Evolutionary conservation across 2,113 vertebrate genomes (phyloP).

Genomic region (Daboia siamensis): DNA sequence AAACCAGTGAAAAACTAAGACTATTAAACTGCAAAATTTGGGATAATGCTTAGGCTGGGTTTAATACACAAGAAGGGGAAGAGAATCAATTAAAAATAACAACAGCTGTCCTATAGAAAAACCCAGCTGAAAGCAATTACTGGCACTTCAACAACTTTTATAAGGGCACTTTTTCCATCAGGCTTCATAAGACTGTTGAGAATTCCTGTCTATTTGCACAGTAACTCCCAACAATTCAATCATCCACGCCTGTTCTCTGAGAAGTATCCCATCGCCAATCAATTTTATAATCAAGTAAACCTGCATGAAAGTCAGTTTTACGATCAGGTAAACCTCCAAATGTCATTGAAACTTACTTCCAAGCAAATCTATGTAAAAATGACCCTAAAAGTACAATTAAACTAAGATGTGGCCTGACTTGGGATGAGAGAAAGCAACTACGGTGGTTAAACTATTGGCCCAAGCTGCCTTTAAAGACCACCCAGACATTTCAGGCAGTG

Average conservation of each 20-base stretch:
- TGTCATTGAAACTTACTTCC: neutral
- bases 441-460: neutral
- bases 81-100: neutral
- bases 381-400: neutral
- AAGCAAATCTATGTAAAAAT: neutral
- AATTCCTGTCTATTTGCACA: neutral
- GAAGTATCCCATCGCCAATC: neutral
- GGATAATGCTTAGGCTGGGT: neutral
- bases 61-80: neutral
- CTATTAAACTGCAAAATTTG: neutral
- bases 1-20: neutral
- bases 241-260: neutral
- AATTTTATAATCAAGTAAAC: neutral
- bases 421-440: neutral
- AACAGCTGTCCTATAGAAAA: neutral
- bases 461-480: neutral
- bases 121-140: neutral
- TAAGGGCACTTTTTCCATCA: rapidly evolving
- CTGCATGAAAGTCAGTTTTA: neutral
- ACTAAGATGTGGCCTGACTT: neutral
- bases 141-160: neutral
- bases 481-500: neutral
- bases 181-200: neutral
- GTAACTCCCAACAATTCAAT: neutral
- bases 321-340: neutral